Conservation (phyloP, 2,797 vertebrate genomes). For the Hafferia zeledoni region DNA sequence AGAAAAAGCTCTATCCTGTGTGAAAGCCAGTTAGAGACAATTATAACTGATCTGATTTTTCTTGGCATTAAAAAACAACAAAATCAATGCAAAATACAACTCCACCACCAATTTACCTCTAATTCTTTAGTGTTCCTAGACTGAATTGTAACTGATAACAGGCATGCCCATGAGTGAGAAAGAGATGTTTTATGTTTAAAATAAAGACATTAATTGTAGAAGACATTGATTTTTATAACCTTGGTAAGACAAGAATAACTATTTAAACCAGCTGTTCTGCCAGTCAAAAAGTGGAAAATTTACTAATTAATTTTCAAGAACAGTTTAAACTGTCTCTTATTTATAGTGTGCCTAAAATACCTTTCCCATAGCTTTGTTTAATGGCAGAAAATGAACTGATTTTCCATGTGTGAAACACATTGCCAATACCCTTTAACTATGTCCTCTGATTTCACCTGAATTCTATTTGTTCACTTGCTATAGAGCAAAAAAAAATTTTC, state of each 20-base stretch:
- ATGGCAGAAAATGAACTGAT: conserved; percentile 7
- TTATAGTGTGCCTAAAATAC: background rate
- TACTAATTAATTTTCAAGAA: background rate
- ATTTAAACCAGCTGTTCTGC: background rate
- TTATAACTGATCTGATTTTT: background rate
- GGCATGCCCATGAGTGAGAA: background rate
- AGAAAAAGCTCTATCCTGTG: background rate
- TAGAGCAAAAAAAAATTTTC: background rate
- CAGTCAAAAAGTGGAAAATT: background rate
- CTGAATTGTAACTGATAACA: background rate
- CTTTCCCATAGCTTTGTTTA: background rate
- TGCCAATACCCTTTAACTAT: background rate
- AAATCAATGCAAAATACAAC: background rate
- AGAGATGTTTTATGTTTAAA: background rate
- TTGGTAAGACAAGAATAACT: background rate
- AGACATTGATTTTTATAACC: background rate
- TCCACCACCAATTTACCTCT: background rate
- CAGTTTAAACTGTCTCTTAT: background rate
- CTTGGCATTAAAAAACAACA: background rate
- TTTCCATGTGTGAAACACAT: background rate
- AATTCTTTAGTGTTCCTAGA: background rate
- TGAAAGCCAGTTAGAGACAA: background rate
- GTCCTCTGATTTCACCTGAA: background rate
- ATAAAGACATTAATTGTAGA: background rate
- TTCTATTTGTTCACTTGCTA: background rate